Evolutionary conservation across 2,113 vertebrate genomes (phyloP), one percentile per base, ranked within the genome.

Genomic region (Probosciger aterrimus): DNA sequence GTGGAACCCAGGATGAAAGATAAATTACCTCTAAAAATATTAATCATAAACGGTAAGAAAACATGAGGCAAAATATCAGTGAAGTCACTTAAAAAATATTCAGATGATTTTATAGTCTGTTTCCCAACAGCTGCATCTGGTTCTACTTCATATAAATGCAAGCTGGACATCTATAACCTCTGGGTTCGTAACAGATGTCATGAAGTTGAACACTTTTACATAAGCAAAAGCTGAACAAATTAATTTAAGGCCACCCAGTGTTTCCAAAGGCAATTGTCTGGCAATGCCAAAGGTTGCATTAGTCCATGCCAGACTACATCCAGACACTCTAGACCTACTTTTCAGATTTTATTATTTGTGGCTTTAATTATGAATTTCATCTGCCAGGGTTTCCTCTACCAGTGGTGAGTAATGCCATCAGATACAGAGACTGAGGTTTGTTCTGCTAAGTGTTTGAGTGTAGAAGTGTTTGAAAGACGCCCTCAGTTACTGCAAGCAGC

Each of bases 21-120:
- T 91, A 93, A 95, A 96, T 96, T 50, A 90, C 35, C 52, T 91
- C 83, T 73, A 82, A 93, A 95, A 93, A 59, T 89, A 94, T 90
- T 86, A 95, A 93, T 93, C 65, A 70, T 76, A 46, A 39, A 86
- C 82, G 3, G 11, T 74, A 94, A 63, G 52, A 95, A 92, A 95
- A 82, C 37, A 79, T 14, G 47, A 96, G 73, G 70, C 69, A 96
- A 93, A 96, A 91, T 80, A 90, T 91, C 22, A 43, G 25, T 94
- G 83, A 95, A 82, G 73, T 95, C 8, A 97, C 49, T 85, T 70
- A 3, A 85, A 92, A 96, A 96, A 77, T 86, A 95, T 96, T 95
- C 79, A 65, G 69, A 74, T 78, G 3, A 88, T 92, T 95, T 87
- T 92, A 82, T 55, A 84, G 15, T 30, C 50, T 82, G 14, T 82